Conservation (phyloP, 2,888 invertebrate species). For the Neoascia interrupta region DNA sequence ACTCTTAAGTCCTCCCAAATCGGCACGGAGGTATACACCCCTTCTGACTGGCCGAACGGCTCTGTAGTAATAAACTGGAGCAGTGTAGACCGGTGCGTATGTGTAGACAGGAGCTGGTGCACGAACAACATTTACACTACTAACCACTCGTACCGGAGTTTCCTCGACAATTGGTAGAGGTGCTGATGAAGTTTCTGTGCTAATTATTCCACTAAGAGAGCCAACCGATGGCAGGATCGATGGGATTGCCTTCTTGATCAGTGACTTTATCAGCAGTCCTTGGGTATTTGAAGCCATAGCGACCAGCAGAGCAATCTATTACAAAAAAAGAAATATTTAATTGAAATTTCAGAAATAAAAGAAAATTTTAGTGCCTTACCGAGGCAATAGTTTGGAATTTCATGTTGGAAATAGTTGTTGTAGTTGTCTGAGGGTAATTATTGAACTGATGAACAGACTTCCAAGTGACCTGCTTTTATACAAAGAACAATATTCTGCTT, state of each 20-base stretch:
- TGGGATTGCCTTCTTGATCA: neutral
- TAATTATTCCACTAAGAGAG: neutral
- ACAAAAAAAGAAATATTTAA: neutral
- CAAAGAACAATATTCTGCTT: no score
- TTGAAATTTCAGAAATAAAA: neutral
- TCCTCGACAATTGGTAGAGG: neutral
- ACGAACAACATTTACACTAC: neutral
- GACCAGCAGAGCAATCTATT: conserved; percentile 19
- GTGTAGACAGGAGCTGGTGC: neutral
- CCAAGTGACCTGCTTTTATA: neutral
- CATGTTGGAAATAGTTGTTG: conserved; percentile 6
- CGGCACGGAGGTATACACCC: neutral
- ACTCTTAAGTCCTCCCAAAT: neutral
- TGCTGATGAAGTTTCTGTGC: neutral
- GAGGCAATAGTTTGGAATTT: conserved; percentile 1
- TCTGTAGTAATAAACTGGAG: conserved; percentile 9
- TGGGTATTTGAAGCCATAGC: conserved; percentile 8
- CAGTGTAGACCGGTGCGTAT: neutral
- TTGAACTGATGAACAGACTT: conserved; percentile 33
- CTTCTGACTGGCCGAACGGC: neutral
- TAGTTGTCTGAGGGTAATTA: conserved; percentile 2
- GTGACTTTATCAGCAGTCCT: conserved; percentile 11
- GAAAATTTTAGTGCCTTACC: neutral
- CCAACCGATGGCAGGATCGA: neutral
- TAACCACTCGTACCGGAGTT: neutral